Conservation (phyloP, 2,113 vertebrate genomes). For the Colius striatus region DNA sequence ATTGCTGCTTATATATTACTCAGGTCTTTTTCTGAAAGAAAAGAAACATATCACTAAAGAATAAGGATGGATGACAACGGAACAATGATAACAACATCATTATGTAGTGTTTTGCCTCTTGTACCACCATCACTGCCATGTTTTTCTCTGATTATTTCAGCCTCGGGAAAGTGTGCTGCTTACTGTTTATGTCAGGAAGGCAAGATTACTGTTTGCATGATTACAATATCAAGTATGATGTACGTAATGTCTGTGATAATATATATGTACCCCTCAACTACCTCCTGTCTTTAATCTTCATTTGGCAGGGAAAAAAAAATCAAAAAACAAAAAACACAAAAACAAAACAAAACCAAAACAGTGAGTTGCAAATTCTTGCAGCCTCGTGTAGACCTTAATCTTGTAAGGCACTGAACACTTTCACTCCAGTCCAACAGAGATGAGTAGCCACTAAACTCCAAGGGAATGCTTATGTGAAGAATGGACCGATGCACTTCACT, state of each 20-base stretch:
- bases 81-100: constrained; percentile 61
- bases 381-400: neutral
- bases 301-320: neutral
- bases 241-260: constrained; percentile 58
- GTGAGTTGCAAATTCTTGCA: neutral
- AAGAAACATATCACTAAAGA: constrained; percentile 33
- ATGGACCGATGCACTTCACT: neutral
- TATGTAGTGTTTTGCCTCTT: constrained; percentile 66
- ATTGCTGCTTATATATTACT: constrained; percentile 8
- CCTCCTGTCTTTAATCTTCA: constrained; percentile 35
- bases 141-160: constrained; percentile 74
- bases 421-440: neutral
- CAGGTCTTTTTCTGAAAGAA: constrained; percentile 32
- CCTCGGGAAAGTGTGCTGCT: constrained; percentile 64
- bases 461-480: neutral
- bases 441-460: neutral
- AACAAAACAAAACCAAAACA: neutral
- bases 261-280: constrained; percentile 45
- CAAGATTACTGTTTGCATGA: constrained; percentile 57
- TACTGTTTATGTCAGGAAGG: constrained; percentile 67
- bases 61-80: constrained; percentile 60
- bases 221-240: constrained; percentile 59
- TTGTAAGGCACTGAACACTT: neutral
- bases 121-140: constrained; percentile 64
- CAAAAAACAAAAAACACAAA: neutral